These are phyloP conservation scores for Nyctibius grandis DNA, from an alignment of 2,797 vertebrate genomes.

Conservation along the genomic window DNA sequence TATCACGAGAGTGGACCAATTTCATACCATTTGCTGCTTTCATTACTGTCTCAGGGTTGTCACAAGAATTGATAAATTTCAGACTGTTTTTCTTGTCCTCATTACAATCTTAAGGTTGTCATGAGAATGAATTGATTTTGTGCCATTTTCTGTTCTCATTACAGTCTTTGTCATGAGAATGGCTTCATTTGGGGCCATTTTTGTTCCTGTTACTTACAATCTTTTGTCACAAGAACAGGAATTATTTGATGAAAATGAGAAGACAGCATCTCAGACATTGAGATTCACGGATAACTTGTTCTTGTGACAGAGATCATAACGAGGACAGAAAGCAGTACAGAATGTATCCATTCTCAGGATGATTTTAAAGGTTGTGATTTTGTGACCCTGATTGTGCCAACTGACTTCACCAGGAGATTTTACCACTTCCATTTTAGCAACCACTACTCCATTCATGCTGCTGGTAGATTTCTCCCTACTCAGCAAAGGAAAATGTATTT, in stretches of 20 bases:
- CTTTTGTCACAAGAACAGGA: constrained; percentile 62
- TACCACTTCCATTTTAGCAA: not conserved
- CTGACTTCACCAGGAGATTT: not conserved
- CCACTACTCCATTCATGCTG: not conserved
- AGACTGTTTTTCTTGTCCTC: constrained; percentile 79
- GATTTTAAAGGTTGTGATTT: constrained; percentile 31
- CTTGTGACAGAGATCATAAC: constrained; percentile 38
- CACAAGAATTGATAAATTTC: constrained; percentile 80
- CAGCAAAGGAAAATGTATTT: not conserved
- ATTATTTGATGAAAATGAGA: constrained; percentile 66
- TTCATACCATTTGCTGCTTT: constrained; percentile 72
- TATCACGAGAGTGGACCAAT: constrained; percentile 70
- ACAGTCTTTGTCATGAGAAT: constrained; percentile 73
- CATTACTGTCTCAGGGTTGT: constrained; percentile 77
- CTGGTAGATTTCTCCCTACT: not conserved
- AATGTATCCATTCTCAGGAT: constrained; percentile 14
- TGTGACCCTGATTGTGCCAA: constrained; percentile 7
- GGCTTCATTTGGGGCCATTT: constrained; percentile 72
- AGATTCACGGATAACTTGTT: constrained; percentile 51
- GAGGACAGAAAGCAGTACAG: constrained; percentile 38
- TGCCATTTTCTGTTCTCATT: constrained; percentile 75
- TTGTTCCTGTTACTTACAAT: constrained; percentile 63
- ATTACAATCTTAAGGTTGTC: constrained; percentile 79
- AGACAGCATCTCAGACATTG: constrained; percentile 30
- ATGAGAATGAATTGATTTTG: constrained; percentile 76